Conservation (phyloP, 1,140 invertebrate species). For the Anagrus nilaparvatae region DNA sequence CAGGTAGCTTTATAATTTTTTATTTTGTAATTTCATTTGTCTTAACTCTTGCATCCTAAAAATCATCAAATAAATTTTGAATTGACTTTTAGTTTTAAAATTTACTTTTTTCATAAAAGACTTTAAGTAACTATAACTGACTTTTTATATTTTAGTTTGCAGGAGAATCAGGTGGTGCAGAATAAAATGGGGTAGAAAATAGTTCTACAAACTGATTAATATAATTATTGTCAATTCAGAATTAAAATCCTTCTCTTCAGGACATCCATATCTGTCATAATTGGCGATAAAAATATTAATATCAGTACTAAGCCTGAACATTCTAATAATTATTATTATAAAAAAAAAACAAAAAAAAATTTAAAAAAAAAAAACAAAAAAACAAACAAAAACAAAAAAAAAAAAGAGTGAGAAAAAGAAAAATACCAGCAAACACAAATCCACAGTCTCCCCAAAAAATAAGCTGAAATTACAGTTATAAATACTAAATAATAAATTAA, state of each 20-base stretch:
- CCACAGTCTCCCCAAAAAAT: constrained; percentile 29
- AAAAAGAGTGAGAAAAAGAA: constrained; percentile 19
- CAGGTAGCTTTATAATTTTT: constrained; percentile 28
- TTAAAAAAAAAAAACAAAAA: constrained; percentile 29
- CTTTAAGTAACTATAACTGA: constrained; percentile 7
- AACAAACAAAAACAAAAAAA: constrained; percentile 24
- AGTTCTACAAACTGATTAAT: too few relatives aligned
- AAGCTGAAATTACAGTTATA: constrained; percentile 24
- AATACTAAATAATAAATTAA: too few relatives aligned
- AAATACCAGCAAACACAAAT: constrained; percentile 27
- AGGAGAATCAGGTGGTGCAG: constrained; percentile 46
- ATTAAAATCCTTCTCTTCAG: constrained; percentile 14
- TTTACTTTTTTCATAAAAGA: background rate
- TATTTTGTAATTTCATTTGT: background rate
- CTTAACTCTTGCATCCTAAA: constrained; percentile 1
- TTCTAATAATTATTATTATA: constrained; percentile 23
- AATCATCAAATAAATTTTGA: background rate
- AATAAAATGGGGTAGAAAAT: too few relatives aligned
- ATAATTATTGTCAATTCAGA: too few relatives aligned
- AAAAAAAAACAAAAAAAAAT: constrained; percentile 27
- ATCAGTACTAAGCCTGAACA: constrained; percentile 15
- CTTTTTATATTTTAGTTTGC: constrained; percentile 20
- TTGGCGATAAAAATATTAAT: constrained; percentile 14
- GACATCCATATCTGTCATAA: constrained; percentile 13
- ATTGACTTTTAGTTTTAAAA: background rate